Base-by-base conservation (phyloP, 2,888 invertebrate genomes). In the Latrodectus hesperus region DNA sequence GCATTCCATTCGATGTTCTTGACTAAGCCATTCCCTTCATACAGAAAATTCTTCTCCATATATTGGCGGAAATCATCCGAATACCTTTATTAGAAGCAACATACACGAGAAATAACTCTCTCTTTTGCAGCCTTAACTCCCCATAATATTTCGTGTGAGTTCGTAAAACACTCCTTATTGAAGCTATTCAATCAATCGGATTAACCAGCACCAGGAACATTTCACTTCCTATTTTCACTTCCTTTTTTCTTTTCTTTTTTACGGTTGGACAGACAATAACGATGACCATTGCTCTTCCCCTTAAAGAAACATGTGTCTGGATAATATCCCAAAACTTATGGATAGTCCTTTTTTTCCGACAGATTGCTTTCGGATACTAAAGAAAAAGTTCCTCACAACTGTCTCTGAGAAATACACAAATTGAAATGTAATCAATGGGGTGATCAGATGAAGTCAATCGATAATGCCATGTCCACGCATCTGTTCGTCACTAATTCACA, bases 311-410 rank as follows among this genome's bases (percentile, higher is more conserved):
- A 75, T 55, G 75, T 60, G 68, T 68, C 82, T 75, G 70, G 82
- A 55, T 82, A 82, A 74, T 82, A 82, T 82, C 82, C 75, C 75
- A 49, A 75, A 82, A 82, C 67, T 82, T 82, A 82, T 75, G 75
- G 75, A 82, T 75, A 75, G 70, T 10, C 26, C 51, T 51, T n/a
- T 51, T 60, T 60, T 60, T n/a, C 60, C 60, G 60, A 60, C 60
- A 16, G 60, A 60, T n/a, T 60, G n/a, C n/a, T 60, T 10, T 60
- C n/a, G 11, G 60, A 60, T 16, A n/a, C 60, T 60, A n/a, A n/a
- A n/a, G 60, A 60, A 60, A 75, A 75, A 68, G 22, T 67, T 17
- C 26, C n/a, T 51, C 75, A 70, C 75, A 75, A 68, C 75, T 55
- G 75, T 76, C 38, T 22, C 68, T 60, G 51, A 60, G 70, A 75